Conservation (phyloP, 2,797 vertebrate species). For the Lateolabrax maculatus region DNA sequence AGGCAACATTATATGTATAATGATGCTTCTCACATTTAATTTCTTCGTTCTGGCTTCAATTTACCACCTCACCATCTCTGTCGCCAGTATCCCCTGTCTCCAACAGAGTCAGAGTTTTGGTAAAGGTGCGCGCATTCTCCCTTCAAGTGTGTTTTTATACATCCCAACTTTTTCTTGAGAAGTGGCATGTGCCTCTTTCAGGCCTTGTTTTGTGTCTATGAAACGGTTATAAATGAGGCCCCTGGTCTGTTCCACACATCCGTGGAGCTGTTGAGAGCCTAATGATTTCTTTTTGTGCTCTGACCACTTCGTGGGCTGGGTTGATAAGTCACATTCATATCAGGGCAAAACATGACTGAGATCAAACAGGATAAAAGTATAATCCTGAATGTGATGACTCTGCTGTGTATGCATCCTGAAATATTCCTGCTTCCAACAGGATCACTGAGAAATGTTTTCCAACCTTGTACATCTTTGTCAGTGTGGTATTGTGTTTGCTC, state of each 20-base stretch:
- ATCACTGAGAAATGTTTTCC: not conserved
- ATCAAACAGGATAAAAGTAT: no score
- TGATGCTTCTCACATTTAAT: no score
- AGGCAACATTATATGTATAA: no score
- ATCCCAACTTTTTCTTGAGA: not conserved
- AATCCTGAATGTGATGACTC: not conserved
- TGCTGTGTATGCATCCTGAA: not conserved
- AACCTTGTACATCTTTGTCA: not conserved
- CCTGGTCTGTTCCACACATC: no score
- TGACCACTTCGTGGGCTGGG: not conserved
- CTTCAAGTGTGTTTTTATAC: not conserved
- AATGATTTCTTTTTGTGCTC: not conserved
- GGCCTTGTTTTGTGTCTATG: no score
- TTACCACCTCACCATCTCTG: not conserved
- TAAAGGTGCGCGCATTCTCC: not conserved
- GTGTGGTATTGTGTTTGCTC: slow-evolving; percentile 6
- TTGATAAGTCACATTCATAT: not conserved
- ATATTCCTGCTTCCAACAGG: not conserved
- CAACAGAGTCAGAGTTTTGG: not conserved
- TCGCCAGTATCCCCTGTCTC: not conserved
- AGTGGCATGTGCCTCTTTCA: not conserved
- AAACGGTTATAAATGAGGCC: not conserved
- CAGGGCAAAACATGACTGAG: not conserved
- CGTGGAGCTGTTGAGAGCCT: not conserved
- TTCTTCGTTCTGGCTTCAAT: no score